phyloP scores from a whole-genome alignment of 1,140 invertebrate genomes.

The Drosophila nebulosa region DNA sequence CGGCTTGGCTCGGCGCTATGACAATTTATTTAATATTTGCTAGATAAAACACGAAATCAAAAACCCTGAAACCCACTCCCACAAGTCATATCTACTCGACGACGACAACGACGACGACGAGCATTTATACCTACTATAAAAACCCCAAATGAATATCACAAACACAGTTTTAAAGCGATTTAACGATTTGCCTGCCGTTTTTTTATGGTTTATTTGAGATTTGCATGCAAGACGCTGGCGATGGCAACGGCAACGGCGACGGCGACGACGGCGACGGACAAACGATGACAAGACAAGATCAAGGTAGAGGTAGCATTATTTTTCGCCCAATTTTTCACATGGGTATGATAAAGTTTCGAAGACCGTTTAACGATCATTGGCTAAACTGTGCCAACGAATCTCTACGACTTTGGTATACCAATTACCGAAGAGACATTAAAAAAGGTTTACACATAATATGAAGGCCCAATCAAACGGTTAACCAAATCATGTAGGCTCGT shows the following conservation, averaged over 20 bases:
- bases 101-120: background rate
- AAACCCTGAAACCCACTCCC: conserved; percentile 71
- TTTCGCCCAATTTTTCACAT: conserved; percentile 31
- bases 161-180: conserved; percentile 43
- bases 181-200: conserved; percentile 45
- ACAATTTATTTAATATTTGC: conserved; percentile 45
- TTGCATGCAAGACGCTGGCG: conserved; percentile 43
- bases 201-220: conserved; percentile 44
- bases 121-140: conserved; percentile 18
- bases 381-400: background rate
- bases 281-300: conserved; percentile 55
- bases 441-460: background rate
- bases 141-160: conserved; percentile 60
- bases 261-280: background rate
- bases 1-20: conserved; percentile 17
- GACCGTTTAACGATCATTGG: background rate
- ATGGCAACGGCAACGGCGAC: conserved; percentile 8
- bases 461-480: background rate
- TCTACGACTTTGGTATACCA: background rate
- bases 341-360: conserved; percentile 7
- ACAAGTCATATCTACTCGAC: conserved; percentile 28
- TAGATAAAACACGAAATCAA: conserved; percentile 11
- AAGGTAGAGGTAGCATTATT: conserved; percentile 31
- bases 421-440: background rate
- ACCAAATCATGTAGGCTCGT: background rate